phyloP scores from a whole-genome alignment of 2,113 vertebrate genomes.

The Alexandromys fortis region DNA sequence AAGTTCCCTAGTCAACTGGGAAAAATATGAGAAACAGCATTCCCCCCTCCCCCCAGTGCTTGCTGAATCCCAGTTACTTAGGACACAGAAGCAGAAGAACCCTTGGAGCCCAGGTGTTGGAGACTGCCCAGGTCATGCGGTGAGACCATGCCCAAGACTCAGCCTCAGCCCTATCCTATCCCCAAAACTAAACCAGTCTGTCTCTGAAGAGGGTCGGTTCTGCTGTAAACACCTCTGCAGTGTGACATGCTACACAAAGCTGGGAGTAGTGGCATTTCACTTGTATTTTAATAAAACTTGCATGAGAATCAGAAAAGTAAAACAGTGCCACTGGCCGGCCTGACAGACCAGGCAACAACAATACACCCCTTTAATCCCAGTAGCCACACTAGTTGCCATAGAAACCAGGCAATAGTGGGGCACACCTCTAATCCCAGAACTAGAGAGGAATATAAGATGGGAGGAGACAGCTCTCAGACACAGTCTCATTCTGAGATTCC shows the following conservation, averaged over 20 bases:
- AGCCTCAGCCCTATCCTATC: not conserved
- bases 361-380: no score
- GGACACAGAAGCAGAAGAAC: not conserved
- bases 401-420: no score
- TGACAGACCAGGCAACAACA: no score
- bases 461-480: no score
- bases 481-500: no score
- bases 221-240: not conserved
- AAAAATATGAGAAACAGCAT: not conserved
- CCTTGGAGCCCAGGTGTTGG: not conserved
- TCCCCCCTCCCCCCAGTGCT: accelerated
- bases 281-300: no score
- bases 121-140: not conserved
- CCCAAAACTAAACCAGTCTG: not conserved
- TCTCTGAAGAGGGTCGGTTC: not conserved
- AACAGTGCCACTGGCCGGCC: no score
- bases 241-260: not conserved
- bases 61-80: not conserved
- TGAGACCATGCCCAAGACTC: not conserved
- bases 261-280: no score
- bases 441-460: no score
- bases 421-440: no score
- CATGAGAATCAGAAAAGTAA: no score
- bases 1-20: not conserved
- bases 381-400: no score